Percentiles rank a stretch among this genome's conserved stretches.
These are phyloP conservation scores for Ochropleura leucogaster DNA, from an alignment of 2,888 invertebrate genomes.

Conservation along the genomic window DNA sequence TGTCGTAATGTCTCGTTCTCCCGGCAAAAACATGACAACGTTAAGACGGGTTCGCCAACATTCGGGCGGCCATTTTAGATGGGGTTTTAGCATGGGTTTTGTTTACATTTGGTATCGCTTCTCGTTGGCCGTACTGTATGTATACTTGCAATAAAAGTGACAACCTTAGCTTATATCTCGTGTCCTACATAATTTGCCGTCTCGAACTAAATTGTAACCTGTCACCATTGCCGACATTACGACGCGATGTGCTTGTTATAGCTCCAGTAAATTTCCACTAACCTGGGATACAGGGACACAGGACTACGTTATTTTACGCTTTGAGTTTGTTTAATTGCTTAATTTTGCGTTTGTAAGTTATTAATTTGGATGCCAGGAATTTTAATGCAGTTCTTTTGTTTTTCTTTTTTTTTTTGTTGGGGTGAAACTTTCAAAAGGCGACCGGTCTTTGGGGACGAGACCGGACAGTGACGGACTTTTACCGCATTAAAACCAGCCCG, in stretches of 20 bases:
- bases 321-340: constrained; percentile 28
- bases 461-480: too few species aligned
- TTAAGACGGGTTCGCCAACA: too few species aligned
- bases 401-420: background rate
- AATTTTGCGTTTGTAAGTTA: background rate
- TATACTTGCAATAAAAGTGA: background rate
- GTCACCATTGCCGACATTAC: constrained; percentile 39
- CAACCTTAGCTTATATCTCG: constrained; percentile 36
- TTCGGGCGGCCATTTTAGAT: too few species aligned
- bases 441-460: too few species aligned
- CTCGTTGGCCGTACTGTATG: too few species aligned
- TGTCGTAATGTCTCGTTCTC: too few species aligned
- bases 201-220: constrained; percentile 41
- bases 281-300: background rate
- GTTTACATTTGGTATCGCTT: too few species aligned
- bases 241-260: constrained; percentile 11
- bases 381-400: background rate
- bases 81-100: too few species aligned
- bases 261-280: constrained; percentile 18
- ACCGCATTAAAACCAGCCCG: too few species aligned
- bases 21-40: too few species aligned
- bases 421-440: too few species aligned
- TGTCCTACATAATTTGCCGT: constrained; percentile 30
- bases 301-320: constrained; percentile 21
- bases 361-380: background rate